These are phyloP conservation scores for Nibea albiflora DNA, from an alignment of 2,113 vertebrate species.

Conservation along the genomic window DNA sequence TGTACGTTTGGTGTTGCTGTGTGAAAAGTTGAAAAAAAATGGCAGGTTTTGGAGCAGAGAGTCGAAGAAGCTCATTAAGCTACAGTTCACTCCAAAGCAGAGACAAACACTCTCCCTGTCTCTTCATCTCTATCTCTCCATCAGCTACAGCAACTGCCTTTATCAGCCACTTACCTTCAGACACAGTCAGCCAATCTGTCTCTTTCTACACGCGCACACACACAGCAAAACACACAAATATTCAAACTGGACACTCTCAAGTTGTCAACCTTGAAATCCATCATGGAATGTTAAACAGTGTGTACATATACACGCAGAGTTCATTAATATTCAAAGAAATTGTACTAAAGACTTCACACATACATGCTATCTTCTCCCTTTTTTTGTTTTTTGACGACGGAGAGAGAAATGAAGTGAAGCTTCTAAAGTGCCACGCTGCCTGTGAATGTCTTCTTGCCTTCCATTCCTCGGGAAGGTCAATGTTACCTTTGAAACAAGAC, in stretches of 20 bases:
- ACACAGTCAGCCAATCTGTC: neutral
- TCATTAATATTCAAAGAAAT: conserved; percentile 22
- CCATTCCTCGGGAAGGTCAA: conserved; percentile 60
- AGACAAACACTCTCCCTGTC: conserved; percentile 15
- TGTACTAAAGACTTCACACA: neutral
- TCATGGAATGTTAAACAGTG: conserved; percentile 14
- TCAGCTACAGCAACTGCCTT: conserved; percentile 11
- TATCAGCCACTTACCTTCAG: conserved; percentile 32
- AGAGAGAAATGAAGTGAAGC: conserved; percentile 12
- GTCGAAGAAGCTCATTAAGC: conserved; percentile 38
- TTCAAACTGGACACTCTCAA: conserved; percentile 2
- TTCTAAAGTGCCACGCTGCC: conserved; percentile 34
- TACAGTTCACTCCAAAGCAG: conserved; percentile 22
- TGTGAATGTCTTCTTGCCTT: conserved; percentile 55
- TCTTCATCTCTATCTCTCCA: conserved; percentile 23
- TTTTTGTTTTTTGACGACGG: neutral
- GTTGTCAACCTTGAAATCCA: neutral
- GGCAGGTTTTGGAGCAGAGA: neutral
- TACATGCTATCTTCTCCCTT: neutral
- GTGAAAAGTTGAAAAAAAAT: neutral
- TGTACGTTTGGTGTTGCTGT: neutral
- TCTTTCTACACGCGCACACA: neutral
- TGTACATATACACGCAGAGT: neutral
- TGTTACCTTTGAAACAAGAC: conserved; percentile 3
- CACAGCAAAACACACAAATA: neutral